Base-by-base conservation (phyloP, 2,113 vertebrate species). In the Cettia cetti region DNA sequence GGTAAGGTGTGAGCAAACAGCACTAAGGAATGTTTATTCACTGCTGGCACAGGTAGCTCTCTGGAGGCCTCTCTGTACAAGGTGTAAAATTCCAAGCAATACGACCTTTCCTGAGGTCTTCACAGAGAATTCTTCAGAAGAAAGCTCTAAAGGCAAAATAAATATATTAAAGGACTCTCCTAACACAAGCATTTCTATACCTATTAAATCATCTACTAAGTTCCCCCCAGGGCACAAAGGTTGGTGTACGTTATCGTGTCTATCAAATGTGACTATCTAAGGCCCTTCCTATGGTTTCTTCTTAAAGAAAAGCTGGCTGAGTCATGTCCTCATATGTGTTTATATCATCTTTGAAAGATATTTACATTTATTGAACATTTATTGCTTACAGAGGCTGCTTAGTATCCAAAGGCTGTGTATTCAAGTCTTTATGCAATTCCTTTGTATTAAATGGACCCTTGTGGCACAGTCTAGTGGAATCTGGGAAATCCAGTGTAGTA, bases 1-100 rank as follows among this genome's bases (percentile, higher is more conserved):
- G 35, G 52, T 81, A 89, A 69, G 50, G 66, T 86, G 89, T 78
- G 86, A 94, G 61, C 76, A 84, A 91, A 86, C 76, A 89, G 86
- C 64, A 70, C 89, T 84, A 23, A 95, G 82, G 68, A 85, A 90
- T 94, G 70, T 94, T 93, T 93, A 82, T 94, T 96, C 88, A 83
- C 76, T 9, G 8, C 84, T 86, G 87, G 69, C 18, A 10, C 82
- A 78, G 75, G 70, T 39, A 90, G 39, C 30, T 91, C 89, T 94
- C 83, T 83, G 77, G 95, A 81, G 81, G 42, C 61, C 42, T 90
- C 45, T 49, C 76, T 79, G 39, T 57, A 71, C 68, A 57, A 80
- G 52, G 37, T 71, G 69, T 92, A 83, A 64, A 89, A 95, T 95
- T 95, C 60, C 56, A 81, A 71, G 83, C 71, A 81, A 49, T 68